These are phyloP conservation scores for Cataglyphis rosenhaueri DNA, from an alignment of 2,888 invertebrate genomes.

Conservation along the genomic window DNA sequence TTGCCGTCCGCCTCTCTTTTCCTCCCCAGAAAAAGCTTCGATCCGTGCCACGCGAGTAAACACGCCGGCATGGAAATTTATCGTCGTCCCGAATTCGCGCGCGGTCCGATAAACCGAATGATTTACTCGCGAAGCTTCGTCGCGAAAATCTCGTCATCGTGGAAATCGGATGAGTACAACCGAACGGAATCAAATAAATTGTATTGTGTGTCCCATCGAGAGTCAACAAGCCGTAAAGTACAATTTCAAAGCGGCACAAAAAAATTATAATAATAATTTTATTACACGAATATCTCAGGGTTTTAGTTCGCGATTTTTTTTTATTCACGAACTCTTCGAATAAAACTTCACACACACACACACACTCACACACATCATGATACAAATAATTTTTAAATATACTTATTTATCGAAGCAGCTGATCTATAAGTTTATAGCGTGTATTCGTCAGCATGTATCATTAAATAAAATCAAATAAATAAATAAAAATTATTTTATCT, in stretches of 20 bases:
- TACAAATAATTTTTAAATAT: background rate
- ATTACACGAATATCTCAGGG: background rate
- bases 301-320: background rate
- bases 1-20: background rate
- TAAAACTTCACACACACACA: background rate
- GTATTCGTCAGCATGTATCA: background rate
- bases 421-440: background rate
- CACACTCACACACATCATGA: background rate
- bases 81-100: slow-evolving; percentile 65
- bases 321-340: background rate
- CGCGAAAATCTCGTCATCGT: slow-evolving; percentile 49
- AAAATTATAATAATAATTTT: background rate
- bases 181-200: slow-evolving; percentile 35
- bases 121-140: slow-evolving; percentile 61
- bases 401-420: background rate
- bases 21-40: slow-evolving; percentile 53
- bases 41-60: slow-evolving; percentile 60
- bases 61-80: slow-evolving; percentile 64
- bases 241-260: background rate
- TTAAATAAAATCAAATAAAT: background rate
- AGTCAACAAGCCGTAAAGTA: slow-evolving; percentile 1
- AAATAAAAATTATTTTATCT: background rate
- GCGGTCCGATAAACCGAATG: slow-evolving; percentile 60
- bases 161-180: slow-evolving; percentile 32
- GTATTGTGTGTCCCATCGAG: background rate